phyloP scores from a whole-genome alignment of 2,888 invertebrate genomes.

The Cephonodes hylas region DNA sequence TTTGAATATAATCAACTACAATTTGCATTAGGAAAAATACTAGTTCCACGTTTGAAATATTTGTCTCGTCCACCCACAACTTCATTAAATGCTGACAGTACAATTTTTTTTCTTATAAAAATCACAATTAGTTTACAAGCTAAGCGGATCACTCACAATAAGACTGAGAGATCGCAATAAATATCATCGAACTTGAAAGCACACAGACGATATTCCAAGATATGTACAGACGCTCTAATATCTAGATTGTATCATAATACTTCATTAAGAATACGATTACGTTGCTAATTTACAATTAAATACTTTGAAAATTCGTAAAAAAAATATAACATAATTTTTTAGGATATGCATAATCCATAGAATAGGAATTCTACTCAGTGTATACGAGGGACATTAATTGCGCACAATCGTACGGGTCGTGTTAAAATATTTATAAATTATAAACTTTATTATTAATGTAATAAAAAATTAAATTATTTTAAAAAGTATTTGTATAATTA shows the following conservation, averaged over 20 bases:
- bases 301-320: slow-evolving; percentile 4
- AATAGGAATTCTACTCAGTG: neutral
- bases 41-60: neutral
- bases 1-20: neutral
- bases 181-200: slow-evolving; percentile 4
- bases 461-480: neutral
- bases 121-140: slow-evolving; percentile 13
- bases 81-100: slow-evolving; percentile 5
- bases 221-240: slow-evolving; percentile 3
- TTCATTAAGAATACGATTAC: slow-evolving; percentile 6
- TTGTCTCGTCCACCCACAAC: neutral
- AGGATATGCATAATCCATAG: neutral
- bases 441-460: neutral
- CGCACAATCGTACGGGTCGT: too few species aligned
- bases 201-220: slow-evolving; percentile 6
- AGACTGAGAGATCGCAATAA: neutral
- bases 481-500: neutral
- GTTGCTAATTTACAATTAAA: slow-evolving; percentile 4
- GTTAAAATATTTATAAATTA: neutral
- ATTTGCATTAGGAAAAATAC: neutral
- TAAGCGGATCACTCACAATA: neutral
- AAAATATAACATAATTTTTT: neutral
- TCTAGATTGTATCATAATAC: slow-evolving; percentile 3
- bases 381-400: neutral
- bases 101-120: neutral